A percentile compares a stretch with the other conserved stretches of the same genome.
These are phyloP conservation scores for Sphaeridia pumilis DNA, from an alignment of 2,888 invertebrate species.

Conservation along the genomic window DNA sequence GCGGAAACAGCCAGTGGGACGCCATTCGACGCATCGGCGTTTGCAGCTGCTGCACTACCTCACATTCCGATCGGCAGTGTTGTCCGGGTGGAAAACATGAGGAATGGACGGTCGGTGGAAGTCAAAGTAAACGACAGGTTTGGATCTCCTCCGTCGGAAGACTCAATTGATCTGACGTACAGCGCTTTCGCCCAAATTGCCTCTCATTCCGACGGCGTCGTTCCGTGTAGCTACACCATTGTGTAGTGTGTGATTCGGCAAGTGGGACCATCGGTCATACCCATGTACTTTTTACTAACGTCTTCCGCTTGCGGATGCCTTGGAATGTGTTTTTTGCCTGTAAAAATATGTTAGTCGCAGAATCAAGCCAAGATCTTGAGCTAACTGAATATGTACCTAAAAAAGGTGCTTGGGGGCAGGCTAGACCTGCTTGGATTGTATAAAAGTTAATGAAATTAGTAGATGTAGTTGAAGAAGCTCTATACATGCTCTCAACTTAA, in stretches of 20 bases:
- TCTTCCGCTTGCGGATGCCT: too few species aligned
- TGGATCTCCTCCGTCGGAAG: neutral
- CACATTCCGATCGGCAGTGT: slow-evolving; percentile 3
- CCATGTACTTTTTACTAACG: too few species aligned
- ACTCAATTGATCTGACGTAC: slow-evolving; percentile 11
- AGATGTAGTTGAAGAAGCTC: too few species aligned
- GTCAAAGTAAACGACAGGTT: slow-evolving; percentile 10
- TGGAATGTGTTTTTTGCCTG: too few species aligned
- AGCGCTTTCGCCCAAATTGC: slow-evolving; percentile 8
- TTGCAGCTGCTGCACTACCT: slow-evolving; percentile 1
- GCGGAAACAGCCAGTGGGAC: slow-evolving; percentile 6
- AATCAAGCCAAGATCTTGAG: neutral
- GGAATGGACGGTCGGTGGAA: slow-evolving; percentile 2
- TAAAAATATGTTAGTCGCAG: too few species aligned
- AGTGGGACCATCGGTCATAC: neutral
- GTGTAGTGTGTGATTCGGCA: neutral
- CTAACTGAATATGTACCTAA: neutral
- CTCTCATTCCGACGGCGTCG: slow-evolving; percentile 7
- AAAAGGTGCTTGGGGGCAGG: neutral
- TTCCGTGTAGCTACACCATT: slow-evolving; percentile 7
- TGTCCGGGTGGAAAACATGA: slow-evolving; percentile 3
- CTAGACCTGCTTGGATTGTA: neutral
- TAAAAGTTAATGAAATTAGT: too few species aligned
- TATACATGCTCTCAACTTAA: too few species aligned
- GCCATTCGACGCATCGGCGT: slow-evolving; percentile 1